These are phyloP conservation scores for Drosophila sucinea DNA, from an alignment of 1,140 invertebrate genomes.

Conservation along the genomic window DNA sequence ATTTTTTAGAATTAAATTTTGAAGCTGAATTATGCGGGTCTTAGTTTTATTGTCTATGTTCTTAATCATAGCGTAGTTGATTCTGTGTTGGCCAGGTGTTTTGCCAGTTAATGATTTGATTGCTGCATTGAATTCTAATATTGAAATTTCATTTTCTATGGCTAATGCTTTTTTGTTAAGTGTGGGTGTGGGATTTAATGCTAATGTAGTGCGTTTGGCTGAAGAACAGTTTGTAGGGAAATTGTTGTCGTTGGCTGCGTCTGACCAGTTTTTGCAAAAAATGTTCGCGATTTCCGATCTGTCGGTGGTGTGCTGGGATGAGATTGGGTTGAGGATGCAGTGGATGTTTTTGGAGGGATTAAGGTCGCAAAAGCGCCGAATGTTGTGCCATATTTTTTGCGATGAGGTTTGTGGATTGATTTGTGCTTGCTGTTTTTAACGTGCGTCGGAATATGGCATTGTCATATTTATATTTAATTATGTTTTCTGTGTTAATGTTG, in stretches of 20 bases:
- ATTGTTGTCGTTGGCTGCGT: slow-evolving; percentile 7
- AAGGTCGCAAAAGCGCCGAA: no score
- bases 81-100: slow-evolving; percentile 3
- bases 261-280: slow-evolving; percentile 23
- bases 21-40: slow-evolving; percentile 15
- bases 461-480: slow-evolving; percentile 22
- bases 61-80: slow-evolving; percentile 32
- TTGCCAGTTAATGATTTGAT: not conserved
- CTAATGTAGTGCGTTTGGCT: no score
- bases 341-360: no score
- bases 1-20: slow-evolving; percentile 27
- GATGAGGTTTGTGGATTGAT: slow-evolving; percentile 25
- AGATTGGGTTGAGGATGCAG: no score
- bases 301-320: not conserved
- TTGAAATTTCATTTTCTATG: not conserved
- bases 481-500: slow-evolving; percentile 17
- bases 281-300: slow-evolving; percentile 13
- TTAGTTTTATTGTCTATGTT: slow-evolving; percentile 3
- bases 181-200: no score
- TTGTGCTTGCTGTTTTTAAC: slow-evolving; percentile 23
- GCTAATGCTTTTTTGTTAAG: no score
- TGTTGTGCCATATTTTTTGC: not conserved
- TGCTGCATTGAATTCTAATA: slow-evolving; percentile 29
- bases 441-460: slow-evolving; percentile 25
- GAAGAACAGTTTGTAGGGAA: not conserved